Base-by-base conservation (phyloP, 2,888 invertebrate species). In the Lycophotia porphyrea region DNA sequence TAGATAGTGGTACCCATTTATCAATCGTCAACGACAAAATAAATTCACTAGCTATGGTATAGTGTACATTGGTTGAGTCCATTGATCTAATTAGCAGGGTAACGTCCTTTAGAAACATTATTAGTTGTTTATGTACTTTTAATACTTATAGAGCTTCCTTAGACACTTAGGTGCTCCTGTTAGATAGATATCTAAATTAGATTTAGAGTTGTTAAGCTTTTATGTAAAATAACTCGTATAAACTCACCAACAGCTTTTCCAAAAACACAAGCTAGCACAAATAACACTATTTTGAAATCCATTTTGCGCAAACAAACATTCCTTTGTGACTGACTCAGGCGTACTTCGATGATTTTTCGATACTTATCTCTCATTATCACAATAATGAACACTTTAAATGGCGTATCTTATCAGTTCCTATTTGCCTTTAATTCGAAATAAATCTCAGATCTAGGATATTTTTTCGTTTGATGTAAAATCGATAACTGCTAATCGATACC, bases 211-310 rank as follows among this genome's bases (percentile, higher is more conserved):
- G n/a, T n/a, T n/a, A 24, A 24, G 49, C 24, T 24, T 24, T 9
- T 24, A 49, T 9, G 31, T 27, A 55, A 27, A 27, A 7, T 24
- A 31, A 18, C 4, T 21, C 8, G 5, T 24, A 44, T 21, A 71
- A 69, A 91, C 93, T 91, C 90, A 95, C 95, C 94, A n/a, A 88
- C 81, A 71, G 91, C 81, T 82, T 89, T 88, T 72, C 91, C 90
- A 74, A 93, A 27, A 18, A 91, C 49, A 84, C 85, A 90, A 85
- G 89, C 88, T 70, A 95, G 70, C 67, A 94, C 78, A 72, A 95
- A 81, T 55, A 94, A 87, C 74, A 92, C 72, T 42, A 92, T 78
- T 91, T 88, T 87, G n/a, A 65, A 73, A 82, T 77, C 66, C 88
- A 88, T 88, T 74, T 71, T 85, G 73, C 34, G 63, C 66, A 70